These are phyloP conservation scores for Rana temporaria DNA, from an alignment of 2,113 vertebrate genomes.

Conservation along the genomic window DNA sequence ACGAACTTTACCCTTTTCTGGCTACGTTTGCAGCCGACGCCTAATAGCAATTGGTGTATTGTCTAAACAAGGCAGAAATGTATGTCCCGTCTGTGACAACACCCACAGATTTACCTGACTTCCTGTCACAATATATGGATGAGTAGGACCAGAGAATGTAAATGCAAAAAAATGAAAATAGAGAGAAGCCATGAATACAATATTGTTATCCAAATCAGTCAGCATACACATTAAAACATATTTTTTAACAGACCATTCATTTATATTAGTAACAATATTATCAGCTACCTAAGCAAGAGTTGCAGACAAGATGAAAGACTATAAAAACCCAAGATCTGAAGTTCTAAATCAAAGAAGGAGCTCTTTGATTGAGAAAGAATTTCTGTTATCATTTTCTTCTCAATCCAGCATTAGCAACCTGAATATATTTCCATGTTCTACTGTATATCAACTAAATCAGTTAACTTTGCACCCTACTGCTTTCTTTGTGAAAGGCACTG, in stretches of 20 bases:
- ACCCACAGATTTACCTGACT: too few species aligned
- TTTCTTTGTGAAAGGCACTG: slow-evolving; percentile 10
- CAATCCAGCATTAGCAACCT: slow-evolving; percentile 37
- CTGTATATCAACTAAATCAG: slow-evolving; percentile 15
- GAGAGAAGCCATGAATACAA: too few species aligned
- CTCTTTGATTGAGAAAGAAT: slow-evolving; percentile 33
- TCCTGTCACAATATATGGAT: too few species aligned
- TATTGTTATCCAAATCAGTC: too few species aligned
- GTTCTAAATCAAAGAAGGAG: slow-evolving; percentile 28
- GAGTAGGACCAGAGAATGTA: too few species aligned
- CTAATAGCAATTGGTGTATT: too few species aligned
- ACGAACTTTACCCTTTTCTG: too few species aligned
- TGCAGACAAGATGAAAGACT: slow-evolving; percentile 2
- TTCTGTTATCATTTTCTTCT: slow-evolving; percentile 16
- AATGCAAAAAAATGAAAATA: too few species aligned
- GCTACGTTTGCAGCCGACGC: too few species aligned
- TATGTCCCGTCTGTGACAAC: too few species aligned
- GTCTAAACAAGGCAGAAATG: too few species aligned
- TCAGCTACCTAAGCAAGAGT: slow-evolving; percentile 2
- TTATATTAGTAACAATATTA: slow-evolving; percentile 6
- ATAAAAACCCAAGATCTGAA: slow-evolving; percentile 30
- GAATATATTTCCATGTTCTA: slow-evolving; percentile 15
- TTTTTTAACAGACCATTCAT: slow-evolving; percentile 20
- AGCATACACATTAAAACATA: too few species aligned
- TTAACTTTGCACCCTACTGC: slow-evolving; percentile 31